phyloP scores from a whole-genome alignment of 1,140 invertebrate species.

The Tachypleus tridentatus region DNA sequence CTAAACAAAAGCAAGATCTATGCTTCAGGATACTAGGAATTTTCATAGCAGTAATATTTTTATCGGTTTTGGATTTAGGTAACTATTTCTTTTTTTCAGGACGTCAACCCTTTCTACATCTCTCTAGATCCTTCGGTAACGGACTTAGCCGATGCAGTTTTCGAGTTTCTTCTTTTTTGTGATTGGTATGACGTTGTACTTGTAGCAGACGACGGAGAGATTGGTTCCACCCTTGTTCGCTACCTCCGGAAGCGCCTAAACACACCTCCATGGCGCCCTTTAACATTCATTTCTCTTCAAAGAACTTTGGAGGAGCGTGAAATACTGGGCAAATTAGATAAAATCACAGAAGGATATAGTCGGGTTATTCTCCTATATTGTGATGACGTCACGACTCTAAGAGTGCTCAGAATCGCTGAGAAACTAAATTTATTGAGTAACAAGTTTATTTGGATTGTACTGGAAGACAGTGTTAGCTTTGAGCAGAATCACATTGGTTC shows the following conservation, averaged over 20 bases:
- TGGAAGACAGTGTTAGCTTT: not conserved
- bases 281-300: not conserved
- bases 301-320: not conserved
- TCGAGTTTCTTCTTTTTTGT: constrained; percentile 8
- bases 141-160: constrained; percentile 10
- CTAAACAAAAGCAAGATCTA: no score
- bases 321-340: not conserved
- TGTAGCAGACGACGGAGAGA: constrained; percentile 6
- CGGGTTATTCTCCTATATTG: not conserved
- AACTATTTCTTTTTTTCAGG: constrained; percentile 3
- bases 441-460: not conserved
- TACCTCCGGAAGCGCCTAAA: not conserved
- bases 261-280: not conserved
- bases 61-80: no score
- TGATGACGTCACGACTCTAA: not conserved
- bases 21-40: no score
- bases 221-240: constrained; percentile 3
- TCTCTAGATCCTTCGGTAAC: constrained; percentile 10
- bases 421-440: not conserved
- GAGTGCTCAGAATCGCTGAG: not conserved
- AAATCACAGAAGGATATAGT: not conserved
- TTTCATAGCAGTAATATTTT: no score
- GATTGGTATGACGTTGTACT: constrained; percentile 9
- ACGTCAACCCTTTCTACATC: constrained; percentile 10
- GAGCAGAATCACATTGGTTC: not conserved